Percentiles rank a stretch among this genome's conserved stretches.
These are phyloP conservation scores for Lepidurus couesii DNA, from an alignment of 1,140 invertebrate species.

Conservation along the genomic window DNA sequence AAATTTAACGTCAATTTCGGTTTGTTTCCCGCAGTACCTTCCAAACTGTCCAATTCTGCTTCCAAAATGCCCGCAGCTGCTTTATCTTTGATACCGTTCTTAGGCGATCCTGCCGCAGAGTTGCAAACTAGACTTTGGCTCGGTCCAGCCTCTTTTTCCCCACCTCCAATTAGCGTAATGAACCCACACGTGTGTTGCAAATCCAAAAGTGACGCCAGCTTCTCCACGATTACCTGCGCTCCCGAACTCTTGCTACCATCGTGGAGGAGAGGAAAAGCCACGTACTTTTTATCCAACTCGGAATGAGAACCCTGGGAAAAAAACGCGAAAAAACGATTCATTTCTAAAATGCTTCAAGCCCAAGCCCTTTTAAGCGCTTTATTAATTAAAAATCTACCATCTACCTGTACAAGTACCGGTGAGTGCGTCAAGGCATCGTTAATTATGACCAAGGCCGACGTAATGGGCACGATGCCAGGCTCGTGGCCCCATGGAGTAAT, in stretches of 20 bases:
- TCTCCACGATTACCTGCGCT: conserved; percentile 48
- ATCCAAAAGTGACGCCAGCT: conserved; percentile 57
- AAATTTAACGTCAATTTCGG: conserved; percentile 13
- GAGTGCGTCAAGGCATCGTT: conserved; percentile 79
- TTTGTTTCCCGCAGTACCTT: conserved; percentile 28
- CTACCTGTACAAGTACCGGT: conserved; percentile 72
- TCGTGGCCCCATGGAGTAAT: conserved; percentile 83
- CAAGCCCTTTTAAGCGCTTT: conserved; percentile 30
- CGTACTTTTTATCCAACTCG: conserved; percentile 23
- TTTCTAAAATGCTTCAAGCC: not conserved
- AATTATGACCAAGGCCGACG: conserved; percentile 65
- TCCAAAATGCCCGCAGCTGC: conserved; percentile 58
- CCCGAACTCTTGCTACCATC: not conserved
- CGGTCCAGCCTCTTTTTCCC: not conserved
- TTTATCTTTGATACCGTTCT: conserved; percentile 66
- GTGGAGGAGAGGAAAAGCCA: not conserved
- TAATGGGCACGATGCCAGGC: conserved; percentile 66
- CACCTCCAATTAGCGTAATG: conserved; percentile 51
- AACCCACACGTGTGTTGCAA: conserved; percentile 70
- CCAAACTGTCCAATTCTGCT: conserved; percentile 64
- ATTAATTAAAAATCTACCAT: conserved; percentile 48
- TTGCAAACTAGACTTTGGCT: conserved; percentile 18
- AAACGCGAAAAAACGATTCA: not conserved
- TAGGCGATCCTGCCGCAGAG: conserved; percentile 50
- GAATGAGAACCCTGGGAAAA: conserved; percentile 18